phyloP scores from a whole-genome alignment of 2,797 vertebrate species.

The Glossophaga mutica region DNA sequence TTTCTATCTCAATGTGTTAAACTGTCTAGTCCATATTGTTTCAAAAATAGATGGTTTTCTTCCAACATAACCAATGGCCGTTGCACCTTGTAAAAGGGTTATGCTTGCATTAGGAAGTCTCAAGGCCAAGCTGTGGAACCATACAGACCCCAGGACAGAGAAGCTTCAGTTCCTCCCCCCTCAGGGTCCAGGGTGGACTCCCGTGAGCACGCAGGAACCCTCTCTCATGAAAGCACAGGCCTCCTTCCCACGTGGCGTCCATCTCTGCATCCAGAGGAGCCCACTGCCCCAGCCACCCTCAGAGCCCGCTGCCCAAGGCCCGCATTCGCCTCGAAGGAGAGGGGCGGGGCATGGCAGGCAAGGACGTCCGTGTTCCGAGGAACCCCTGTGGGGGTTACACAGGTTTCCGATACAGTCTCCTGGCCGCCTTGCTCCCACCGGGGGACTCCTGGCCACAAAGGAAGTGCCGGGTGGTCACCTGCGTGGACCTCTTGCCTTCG shows the following conservation, averaged over 20 bases:
- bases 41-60: background rate
- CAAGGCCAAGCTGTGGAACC: background rate
- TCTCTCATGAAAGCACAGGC: background rate
- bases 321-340: background rate
- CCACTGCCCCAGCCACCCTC: background rate
- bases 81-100: background rate
- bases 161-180: background rate
- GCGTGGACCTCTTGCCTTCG: fast-evolving
- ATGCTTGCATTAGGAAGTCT: background rate
- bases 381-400: background rate
- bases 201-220: fast-evolving
- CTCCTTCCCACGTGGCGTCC: background rate
- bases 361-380: background rate
- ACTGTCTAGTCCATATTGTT: background rate
- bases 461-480: no score
- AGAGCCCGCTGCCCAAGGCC: no score
- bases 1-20: background rate
- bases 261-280: background rate
- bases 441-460: no score
- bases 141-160: background rate
- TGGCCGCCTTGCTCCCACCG: background rate
- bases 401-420: background rate
- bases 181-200: no score
- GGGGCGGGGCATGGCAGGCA: no score
- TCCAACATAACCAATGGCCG: background rate